Evolutionary conservation across 2,888 invertebrate genomes (phyloP).

Genomic region (Xanthorhoe spadicearia): DNA sequence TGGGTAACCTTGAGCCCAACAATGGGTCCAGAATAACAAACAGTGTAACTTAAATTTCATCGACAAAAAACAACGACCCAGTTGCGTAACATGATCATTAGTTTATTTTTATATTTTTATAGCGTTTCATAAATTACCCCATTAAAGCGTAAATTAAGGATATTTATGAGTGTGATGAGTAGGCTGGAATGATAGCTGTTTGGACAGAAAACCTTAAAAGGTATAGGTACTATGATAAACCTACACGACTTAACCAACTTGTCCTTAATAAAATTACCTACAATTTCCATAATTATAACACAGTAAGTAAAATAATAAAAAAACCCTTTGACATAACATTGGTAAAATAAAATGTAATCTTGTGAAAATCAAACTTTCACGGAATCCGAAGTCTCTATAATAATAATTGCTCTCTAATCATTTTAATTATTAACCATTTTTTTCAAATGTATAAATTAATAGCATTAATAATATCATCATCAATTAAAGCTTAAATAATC

Average conservation of each 20-base stretch:
- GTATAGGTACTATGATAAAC: conserved; percentile 18
- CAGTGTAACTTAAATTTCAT: conserved; percentile 58
- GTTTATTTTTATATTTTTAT: conserved; percentile 22
- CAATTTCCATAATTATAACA: not conserved
- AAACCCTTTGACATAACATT: not conserved
- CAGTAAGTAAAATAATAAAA: not conserved
- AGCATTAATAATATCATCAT: no score
- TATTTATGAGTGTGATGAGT: not conserved
- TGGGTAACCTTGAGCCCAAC: conserved; percentile 75
- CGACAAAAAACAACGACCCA: conserved; percentile 62
- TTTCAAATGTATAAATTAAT: no score
- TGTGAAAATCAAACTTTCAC: not conserved
- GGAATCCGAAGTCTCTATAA: not conserved
- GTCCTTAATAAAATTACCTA: not conserved
- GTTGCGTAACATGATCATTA: conserved; percentile 56
- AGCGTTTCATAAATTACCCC: conserved; percentile 50
- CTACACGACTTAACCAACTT: conserved; percentile 9
- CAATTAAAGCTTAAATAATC: no score
- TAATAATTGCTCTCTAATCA: not conserved
- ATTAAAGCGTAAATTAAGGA: conserved; percentile 38
- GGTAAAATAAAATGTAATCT: not conserved
- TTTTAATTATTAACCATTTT: no score
- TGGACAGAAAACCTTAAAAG: conserved; percentile 16
- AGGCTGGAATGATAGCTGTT: conserved; percentile 17
- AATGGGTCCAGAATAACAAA: conserved; percentile 52